Percentiles rank a stretch among this genome's conserved stretches.
Evolutionary conservation across 1,140 invertebrate genomes (phyloP).

Genomic region (Wiebesia pumilae): DNA sequence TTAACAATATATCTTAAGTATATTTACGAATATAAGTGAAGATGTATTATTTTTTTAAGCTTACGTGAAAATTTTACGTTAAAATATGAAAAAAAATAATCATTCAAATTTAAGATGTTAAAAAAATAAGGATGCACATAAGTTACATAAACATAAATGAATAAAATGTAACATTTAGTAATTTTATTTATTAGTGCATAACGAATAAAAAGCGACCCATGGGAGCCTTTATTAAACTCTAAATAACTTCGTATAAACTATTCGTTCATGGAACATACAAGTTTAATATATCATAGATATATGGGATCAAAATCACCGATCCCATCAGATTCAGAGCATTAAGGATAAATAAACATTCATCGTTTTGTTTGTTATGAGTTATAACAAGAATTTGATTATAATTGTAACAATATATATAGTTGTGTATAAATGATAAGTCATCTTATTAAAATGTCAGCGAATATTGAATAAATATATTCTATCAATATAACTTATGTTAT

Average conservation of each 20-base stretch:
- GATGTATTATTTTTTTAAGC: background rate
- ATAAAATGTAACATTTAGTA: constrained; percentile 14
- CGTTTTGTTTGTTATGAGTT: background rate
- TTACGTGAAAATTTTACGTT: background rate
- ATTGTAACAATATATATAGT: background rate
- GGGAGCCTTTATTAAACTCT: constrained; percentile 59
- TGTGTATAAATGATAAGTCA: background rate
- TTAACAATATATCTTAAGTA: background rate
- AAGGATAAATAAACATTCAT: background rate
- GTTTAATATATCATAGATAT: constrained; percentile 96
- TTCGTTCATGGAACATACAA: constrained; percentile 94
- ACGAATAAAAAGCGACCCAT: constrained; percentile 61
- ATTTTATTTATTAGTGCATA: constrained; percentile 11
- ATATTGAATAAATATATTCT: background rate
- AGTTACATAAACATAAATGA: constrained; percentile 21
- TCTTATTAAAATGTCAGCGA: no score
- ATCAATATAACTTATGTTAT: background rate
- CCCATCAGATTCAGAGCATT: constrained; percentile 77
- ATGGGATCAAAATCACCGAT: constrained; percentile 87
- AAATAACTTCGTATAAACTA: constrained; percentile 60
- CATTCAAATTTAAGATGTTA: background rate
- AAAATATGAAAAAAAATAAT: background rate
- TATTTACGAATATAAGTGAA: background rate
- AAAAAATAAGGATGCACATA: background rate
- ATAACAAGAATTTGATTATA: background rate